Evolutionary conservation across 2,797 vertebrate genomes (phyloP).

Genomic region (Lagodon rhomboides): DNA sequence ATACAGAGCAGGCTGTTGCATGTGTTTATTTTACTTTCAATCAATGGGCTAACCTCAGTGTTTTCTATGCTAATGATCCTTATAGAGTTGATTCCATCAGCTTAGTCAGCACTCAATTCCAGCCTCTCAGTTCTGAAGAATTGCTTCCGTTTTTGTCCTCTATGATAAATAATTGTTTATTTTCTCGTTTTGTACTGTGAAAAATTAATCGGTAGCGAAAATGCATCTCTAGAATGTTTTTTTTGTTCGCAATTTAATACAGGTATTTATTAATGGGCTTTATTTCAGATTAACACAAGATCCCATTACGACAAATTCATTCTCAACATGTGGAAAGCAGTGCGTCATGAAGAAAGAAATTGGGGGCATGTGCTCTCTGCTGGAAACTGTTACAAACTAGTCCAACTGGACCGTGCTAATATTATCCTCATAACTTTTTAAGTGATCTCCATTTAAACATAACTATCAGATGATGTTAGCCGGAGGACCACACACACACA

Average conservation of each 20-base stretch:
- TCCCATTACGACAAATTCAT: conserved; percentile 1
- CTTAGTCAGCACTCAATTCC: no score
- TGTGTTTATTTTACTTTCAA: neutral
- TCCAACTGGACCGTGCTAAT: neutral
- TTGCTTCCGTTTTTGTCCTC: neutral
- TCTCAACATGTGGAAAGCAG: neutral
- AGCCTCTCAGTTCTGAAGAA: neutral
- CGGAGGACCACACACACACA: neutral
- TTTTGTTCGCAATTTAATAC: neutral
- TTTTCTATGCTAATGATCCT: neutral
- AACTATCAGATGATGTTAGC: neutral
- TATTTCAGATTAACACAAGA: conserved; percentile 11
- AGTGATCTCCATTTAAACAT: neutral
- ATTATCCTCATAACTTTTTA: neutral
- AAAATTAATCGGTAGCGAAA: neutral
- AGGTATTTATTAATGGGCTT: neutral
- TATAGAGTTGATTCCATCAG: neutral
- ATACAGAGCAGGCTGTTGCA: neutral
- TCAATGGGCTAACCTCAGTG: neutral
- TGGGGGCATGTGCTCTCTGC: neutral
- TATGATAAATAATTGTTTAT: neutral
- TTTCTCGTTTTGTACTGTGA: neutral
- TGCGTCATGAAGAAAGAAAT: neutral
- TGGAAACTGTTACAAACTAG: conserved; percentile 11
- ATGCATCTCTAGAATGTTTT: neutral